Evolutionary conservation across 2,797 vertebrate species (phyloP).

Genomic region (Oryzias dopingdopingensis): DNA sequence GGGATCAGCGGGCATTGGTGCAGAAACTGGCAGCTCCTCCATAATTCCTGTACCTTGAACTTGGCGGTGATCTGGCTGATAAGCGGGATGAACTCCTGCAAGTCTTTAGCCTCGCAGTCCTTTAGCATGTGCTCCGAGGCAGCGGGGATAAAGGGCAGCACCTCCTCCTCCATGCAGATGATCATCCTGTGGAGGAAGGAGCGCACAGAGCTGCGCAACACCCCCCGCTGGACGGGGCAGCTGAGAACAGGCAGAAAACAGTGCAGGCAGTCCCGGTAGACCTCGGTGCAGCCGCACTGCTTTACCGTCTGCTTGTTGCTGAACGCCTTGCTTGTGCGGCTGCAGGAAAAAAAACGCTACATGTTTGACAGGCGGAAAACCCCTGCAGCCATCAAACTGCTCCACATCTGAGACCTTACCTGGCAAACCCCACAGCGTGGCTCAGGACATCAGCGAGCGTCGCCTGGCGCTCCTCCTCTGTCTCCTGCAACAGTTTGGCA

Average conservation of each 20-base stretch:
- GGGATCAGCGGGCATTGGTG: background rate
- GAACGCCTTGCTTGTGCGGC: conserved; percentile 98
- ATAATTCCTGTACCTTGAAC: conserved; percentile 86
- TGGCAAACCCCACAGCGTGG: conserved; percentile 96
- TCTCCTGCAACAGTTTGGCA: conserved; percentile 85
- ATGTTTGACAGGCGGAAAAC: background rate
- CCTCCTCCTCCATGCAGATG: conserved; percentile 97
- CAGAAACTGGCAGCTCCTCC: fast-evolving
- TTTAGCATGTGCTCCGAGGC: conserved; percentile 98
- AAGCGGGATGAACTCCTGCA: conserved; percentile 99
- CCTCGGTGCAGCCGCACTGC: conserved; percentile 93
- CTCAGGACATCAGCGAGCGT: conserved; percentile 91
- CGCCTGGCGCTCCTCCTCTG: conserved; percentile 87
- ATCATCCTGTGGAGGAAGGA: conserved; percentile 99
- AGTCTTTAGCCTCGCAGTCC: conserved; percentile 95
- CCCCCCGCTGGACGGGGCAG: conserved; percentile 90
- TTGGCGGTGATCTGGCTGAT: conserved; percentile 99
- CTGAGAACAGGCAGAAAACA: conserved; percentile 93
- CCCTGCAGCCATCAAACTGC: too few relatives aligned
- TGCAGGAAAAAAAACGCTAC: conserved; percentile 34
- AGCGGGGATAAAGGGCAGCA: conserved; percentile 93
- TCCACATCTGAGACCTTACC: conserved; percentile 33
- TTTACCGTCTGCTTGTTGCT: conserved; percentile 99
- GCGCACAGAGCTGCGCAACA: conserved; percentile 89
- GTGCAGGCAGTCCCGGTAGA: conserved; percentile 94